Conservation (phyloP, 1,140 invertebrate genomes). For the Papilio aristodemus region DNA sequence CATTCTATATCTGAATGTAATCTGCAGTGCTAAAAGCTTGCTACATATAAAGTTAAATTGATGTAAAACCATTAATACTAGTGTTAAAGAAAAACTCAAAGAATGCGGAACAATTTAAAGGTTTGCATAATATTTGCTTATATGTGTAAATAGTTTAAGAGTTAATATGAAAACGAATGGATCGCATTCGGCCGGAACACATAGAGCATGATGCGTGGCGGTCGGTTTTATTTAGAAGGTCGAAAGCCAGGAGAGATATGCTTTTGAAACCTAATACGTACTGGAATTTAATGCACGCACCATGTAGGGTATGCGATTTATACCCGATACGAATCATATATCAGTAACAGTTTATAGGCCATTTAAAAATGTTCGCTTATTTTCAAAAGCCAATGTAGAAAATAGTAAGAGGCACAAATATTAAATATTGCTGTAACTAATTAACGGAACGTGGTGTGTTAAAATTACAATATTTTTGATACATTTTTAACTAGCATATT, state of each 20-base stretch:
- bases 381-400: constrained; percentile 9
- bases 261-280: constrained; percentile 19
- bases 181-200: constrained; percentile 20
- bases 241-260: constrained; percentile 1
- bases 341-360: not conserved
- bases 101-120: constrained; percentile 28
- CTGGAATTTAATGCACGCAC: constrained; percentile 6
- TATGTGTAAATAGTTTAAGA: constrained; percentile 2
- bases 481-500: not conserved
- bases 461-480: not conserved
- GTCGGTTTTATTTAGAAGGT: constrained; percentile 27
- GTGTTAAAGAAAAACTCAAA: constrained; percentile 9
- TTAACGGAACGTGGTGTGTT: not conserved
- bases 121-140: constrained; percentile 13
- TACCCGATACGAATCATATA: constrained; percentile 1
- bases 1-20: not conserved
- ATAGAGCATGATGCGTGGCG: constrained; percentile 20
- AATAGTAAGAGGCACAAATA: not conserved
- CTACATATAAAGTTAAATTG: not conserved
- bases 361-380: constrained; percentile 10
- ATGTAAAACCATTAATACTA: not conserved
- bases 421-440: not conserved
- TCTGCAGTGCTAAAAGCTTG: not conserved
- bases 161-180: constrained; percentile 14
- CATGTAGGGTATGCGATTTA: constrained; percentile 6